These are phyloP conservation scores for Diachasma alloeum DNA, from an alignment of 1,140 invertebrate genomes.

Conservation along the genomic window DNA sequence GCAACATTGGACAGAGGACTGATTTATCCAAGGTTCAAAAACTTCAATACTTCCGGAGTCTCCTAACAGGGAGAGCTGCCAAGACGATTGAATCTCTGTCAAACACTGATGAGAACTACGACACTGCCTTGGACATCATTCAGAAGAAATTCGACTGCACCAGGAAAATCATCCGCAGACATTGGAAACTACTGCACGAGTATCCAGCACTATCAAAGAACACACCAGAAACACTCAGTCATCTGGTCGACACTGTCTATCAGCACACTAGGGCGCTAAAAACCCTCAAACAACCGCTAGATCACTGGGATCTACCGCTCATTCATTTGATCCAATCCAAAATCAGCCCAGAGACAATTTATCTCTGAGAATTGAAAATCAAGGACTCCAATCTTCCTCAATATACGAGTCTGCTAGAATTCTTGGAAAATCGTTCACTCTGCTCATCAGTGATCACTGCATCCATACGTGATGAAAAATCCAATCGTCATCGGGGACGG, in stretches of 20 bases:
- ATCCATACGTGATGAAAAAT: not conserved
- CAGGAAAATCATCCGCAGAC: slow-evolving; percentile 46
- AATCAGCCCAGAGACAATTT: not conserved
- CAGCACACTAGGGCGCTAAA: slow-evolving; percentile 36
- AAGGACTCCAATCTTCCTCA: not conserved
- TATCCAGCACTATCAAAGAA: slow-evolving; percentile 31
- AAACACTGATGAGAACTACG: slow-evolving; percentile 49
- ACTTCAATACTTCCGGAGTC: slow-evolving; percentile 45
- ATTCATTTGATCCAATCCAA: slow-evolving; percentile 24
- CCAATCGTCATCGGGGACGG: too few relatives aligned
- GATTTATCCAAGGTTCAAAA: slow-evolving; percentile 40
- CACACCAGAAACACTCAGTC: slow-evolving; percentile 21
- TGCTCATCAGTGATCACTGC: not conserved
- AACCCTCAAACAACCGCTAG: slow-evolving; percentile 21
- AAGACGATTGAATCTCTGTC: slow-evolving; percentile 45
- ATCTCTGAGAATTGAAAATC: slow-evolving; percentile 17
- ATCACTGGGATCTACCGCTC: slow-evolving; percentile 34
- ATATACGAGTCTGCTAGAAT: slow-evolving; percentile 8
- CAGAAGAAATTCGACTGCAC: slow-evolving; percentile 53
- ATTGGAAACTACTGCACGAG: slow-evolving; percentile 42
- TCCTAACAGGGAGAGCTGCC: slow-evolving; percentile 44
- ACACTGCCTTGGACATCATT: slow-evolving; percentile 47
- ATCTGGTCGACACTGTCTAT: slow-evolving; percentile 27
- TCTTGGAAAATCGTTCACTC: not conserved
- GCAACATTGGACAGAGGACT: slow-evolving; percentile 40